phyloP scores from a whole-genome alignment of 2,888 invertebrate species.

The Colletes collaris region DNA sequence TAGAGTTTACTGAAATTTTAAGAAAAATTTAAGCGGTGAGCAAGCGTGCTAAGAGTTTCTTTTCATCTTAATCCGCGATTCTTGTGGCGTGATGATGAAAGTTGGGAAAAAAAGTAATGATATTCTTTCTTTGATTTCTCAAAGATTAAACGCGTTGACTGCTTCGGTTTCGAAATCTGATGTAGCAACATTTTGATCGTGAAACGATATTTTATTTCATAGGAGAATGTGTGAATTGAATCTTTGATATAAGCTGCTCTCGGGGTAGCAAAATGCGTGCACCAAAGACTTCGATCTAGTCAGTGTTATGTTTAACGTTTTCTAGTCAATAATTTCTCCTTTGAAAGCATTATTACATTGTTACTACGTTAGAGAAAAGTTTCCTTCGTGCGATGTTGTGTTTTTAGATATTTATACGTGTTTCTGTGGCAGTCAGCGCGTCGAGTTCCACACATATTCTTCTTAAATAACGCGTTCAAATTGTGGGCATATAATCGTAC shows the following conservation, averaged over 20 bases:
- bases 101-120: not conserved
- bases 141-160: constrained; percentile 28
- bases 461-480: not conserved
- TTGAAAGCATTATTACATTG: constrained; percentile 25
- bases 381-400: constrained; percentile 41
- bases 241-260: not conserved
- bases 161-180: constrained; percentile 13
- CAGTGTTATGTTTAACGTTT: constrained; percentile 14
- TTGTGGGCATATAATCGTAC: not conserved
- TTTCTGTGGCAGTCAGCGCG: constrained; percentile 45
- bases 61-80: not conserved
- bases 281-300: constrained; percentile 14
- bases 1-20: not conserved
- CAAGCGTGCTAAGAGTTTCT: not conserved
- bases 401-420: constrained; percentile 50
- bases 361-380: constrained; percentile 35
- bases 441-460: constrained; percentile 13
- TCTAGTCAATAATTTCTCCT: constrained; percentile 23
- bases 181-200: not conserved
- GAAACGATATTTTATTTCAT: not conserved
- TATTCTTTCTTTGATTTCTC: constrained; percentile 5
- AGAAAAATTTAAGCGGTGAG: not conserved
- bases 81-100: not conserved
- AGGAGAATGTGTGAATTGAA: not conserved
- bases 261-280: not conserved